Base-by-base conservation (phyloP, 2,797 vertebrate species). In the Rhinoraja longicauda region DNA sequence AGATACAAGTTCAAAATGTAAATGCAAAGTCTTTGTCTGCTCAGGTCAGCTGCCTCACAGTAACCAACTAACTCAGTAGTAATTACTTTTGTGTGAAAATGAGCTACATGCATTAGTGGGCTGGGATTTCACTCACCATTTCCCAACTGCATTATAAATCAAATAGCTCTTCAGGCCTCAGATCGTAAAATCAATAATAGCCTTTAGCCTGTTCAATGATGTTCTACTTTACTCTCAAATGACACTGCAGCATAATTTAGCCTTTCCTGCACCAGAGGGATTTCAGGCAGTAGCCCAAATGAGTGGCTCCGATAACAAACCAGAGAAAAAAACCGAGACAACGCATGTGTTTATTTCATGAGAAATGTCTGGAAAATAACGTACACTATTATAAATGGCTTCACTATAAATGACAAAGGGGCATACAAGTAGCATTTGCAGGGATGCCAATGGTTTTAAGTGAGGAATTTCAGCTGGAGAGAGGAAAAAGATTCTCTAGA, bases 171-270 rank as follows among this genome's bases (percentile, higher is more conserved):
- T 70, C 21, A 39, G 62, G 32, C n/a, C 32, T 45, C 70, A 36
- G 62, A 59, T 70, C 19, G 4, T 67, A 67, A 90, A 67, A 72
- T 90, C 88, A 72, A 45, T 90, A 90, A 32, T 39, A 90, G 32
- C 64, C 7, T 90, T 39, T 90, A 32, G 62, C 88, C 17, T 90
- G 36, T n/a, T 67, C 64, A 36, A 24, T 70, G 32, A 7, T 90
- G 59, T 67, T 8, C 21, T 90, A 90, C 17, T 90, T 90, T 90
- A 90, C 19, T 21, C 21, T 90, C 88, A 90, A 90, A 90, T 90
- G 17, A 17, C 59, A 90, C 36, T 26, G 36, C 8, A 90, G 19
- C 64, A 90, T 21, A 90, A 67, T 24, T 90, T 39, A 70, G 36
- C 45, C 9, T 73, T 90, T 57, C 91, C 64, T 73, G 9, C 29